These are phyloP conservation scores for Dallia pectoralis DNA, from an alignment of 2,797 vertebrate species.

Conservation along the genomic window DNA sequence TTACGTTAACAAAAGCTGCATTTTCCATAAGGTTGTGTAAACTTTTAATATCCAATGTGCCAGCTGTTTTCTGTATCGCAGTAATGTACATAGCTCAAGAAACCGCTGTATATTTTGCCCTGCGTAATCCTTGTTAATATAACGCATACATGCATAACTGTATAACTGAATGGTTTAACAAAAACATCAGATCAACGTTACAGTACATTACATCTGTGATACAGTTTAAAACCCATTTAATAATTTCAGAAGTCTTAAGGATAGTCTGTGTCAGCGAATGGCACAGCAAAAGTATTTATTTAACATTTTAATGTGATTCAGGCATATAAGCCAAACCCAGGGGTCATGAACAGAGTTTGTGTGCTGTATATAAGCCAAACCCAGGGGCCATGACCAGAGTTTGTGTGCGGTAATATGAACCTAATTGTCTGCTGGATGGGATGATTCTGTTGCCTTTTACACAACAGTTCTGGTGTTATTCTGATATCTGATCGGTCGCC, in stretches of 20 bases:
- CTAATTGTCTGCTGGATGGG: slow-evolving; percentile 35
- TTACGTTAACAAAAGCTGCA: too few relatives aligned
- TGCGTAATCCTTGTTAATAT: slow-evolving; percentile 57
- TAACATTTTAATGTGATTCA: slow-evolving; percentile 65
- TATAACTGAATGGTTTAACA: not conserved
- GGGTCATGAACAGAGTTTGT: slow-evolving; percentile 43
- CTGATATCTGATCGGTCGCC: not conserved
- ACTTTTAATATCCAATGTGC: not conserved
- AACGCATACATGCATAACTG: slow-evolving; percentile 32
- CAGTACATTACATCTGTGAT: slow-evolving; percentile 32
- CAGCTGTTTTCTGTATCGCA: slow-evolving; percentile 43
- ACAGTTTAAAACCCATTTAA: slow-evolving; percentile 48
- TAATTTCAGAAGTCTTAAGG: slow-evolving; percentile 41
- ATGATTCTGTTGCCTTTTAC: slow-evolving; percentile 26
- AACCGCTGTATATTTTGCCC: slow-evolving; percentile 70
- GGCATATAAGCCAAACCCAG: slow-evolving; percentile 53
- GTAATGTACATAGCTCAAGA: slow-evolving; percentile 62
- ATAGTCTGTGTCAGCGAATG: slow-evolving; percentile 54
- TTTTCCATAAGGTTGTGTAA: too few relatives aligned
- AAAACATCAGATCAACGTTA: slow-evolving; percentile 33
- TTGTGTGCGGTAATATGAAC: slow-evolving; percentile 33
- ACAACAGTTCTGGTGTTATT: slow-evolving; percentile 37
- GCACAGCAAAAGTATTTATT: slow-evolving; percentile 63
- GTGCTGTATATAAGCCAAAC: slow-evolving; percentile 54
- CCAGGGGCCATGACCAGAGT: slow-evolving; percentile 41